Percentiles rank a stretch among this genome's conserved stretches.
Conservation (phyloP, 2,888 invertebrate genomes). For the Asteroscopus sphinx region DNA sequence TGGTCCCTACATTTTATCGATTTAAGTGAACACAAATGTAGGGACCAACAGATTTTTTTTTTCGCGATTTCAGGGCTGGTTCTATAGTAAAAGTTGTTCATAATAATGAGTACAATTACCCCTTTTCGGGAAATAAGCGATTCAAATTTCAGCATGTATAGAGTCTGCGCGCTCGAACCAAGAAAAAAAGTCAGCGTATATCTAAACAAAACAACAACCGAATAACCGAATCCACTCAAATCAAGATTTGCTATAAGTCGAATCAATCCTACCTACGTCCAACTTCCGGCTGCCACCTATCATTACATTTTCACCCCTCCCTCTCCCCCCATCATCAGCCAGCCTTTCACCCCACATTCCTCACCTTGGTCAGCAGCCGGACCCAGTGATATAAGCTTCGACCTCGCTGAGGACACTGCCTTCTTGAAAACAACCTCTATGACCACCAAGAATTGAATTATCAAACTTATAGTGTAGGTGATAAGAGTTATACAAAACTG, state of each 20-base stretch:
- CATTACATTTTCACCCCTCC: conserved; percentile 2
- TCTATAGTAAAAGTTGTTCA: no score
- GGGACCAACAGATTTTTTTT: no score
- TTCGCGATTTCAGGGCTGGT: no score
- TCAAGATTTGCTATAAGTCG: neutral
- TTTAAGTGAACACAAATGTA: no score
- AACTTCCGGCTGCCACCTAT: conserved; percentile 31
- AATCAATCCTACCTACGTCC: conserved; percentile 8
- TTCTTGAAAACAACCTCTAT: conserved; percentile 23
- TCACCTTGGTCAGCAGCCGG: conserved; percentile 71
- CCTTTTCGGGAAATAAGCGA: no score
- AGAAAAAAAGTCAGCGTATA: no score
- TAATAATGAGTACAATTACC: no score
- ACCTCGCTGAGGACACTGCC: conserved; percentile 63
- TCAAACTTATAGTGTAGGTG: conserved; percentile 3
- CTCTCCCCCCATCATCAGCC: conserved; percentile 35
- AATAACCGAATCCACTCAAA: no score
- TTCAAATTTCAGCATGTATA: no score
- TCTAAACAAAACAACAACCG: no score
- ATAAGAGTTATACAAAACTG: neutral
- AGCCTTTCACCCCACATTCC: conserved; percentile 77
- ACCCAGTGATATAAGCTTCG: conserved; percentile 68
- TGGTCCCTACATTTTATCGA: no score
- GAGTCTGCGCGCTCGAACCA: no score
- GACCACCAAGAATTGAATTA: neutral